Percentiles rank a stretch among this genome's conserved stretches.
phyloP scores from a whole-genome alignment of 2,888 invertebrate genomes.

The Busseola fusca region DNA sequence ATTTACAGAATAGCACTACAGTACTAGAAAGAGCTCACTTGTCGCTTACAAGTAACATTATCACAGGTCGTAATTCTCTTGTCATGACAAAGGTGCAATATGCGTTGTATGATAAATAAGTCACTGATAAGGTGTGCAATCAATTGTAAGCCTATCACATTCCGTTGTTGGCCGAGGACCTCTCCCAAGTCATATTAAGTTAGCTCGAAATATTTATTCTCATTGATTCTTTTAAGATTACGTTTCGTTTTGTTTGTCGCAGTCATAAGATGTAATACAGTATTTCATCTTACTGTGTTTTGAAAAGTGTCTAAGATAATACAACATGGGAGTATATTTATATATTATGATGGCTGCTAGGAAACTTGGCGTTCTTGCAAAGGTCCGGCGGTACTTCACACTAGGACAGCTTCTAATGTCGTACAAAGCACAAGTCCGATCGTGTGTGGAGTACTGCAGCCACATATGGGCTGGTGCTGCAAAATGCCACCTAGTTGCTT shows the following conservation, averaged over 20 bases:
- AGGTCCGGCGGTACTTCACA: too few relatives aligned
- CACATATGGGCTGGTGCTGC: too few relatives aligned
- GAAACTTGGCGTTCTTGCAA: too few relatives aligned
- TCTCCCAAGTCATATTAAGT: not conserved
- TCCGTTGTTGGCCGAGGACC: constrained; percentile 6
- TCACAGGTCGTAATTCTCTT: constrained; percentile 5
- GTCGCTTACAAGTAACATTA: constrained; percentile 5
- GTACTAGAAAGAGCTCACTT: not conserved
- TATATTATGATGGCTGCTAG: too few relatives aligned
- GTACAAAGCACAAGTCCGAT: too few relatives aligned
- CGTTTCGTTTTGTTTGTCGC: not conserved
- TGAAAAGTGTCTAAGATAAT: not conserved
- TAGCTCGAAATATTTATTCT: not conserved
- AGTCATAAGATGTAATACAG: not conserved
- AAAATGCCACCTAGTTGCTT: too few relatives aligned
- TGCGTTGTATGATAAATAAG: constrained; percentile 10
- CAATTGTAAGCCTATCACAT: constrained; percentile 35
- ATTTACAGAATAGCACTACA: too few relatives aligned
- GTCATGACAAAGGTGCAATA: constrained; percentile 39
- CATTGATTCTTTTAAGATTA: not conserved
- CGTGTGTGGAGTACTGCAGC: too few relatives aligned
- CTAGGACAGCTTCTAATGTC: too few relatives aligned
- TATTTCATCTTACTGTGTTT: not conserved
- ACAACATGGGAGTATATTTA: not conserved
- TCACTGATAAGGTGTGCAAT: constrained; percentile 38